Evolutionary conservation across 2,888 invertebrate genomes (phyloP), one percentile per base, ranked within the genome.

Genomic region (Platypus cylindrus): DNA sequence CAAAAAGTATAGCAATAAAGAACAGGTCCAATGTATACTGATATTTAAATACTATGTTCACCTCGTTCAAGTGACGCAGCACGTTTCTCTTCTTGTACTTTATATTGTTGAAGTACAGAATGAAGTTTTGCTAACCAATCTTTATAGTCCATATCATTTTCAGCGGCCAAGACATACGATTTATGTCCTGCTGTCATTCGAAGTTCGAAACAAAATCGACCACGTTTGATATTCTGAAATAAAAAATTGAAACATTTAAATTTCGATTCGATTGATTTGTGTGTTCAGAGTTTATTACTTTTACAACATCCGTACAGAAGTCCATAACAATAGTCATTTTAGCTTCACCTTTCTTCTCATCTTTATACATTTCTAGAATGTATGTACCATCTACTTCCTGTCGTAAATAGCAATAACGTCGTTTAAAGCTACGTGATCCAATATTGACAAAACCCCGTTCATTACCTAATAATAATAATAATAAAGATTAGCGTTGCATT

Each of bases 291-390:
- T 16, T 16, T 15, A 13, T 28, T 62, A 82, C 83, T 68, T 79
- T 78, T 37, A 83, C 74, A 50, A 91, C 86, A 59, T 89, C 87
- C 2, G 81, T 81, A 56, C 90, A 91, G 64, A 89, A 86, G 60
- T 93, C 91, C 79, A 93, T 82, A 45, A 87, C 89, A 56, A 93
- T 84, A 20, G 89, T 83, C 46, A 86, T 78, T 65, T 91, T 91
- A 1, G 86, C 82, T 52, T 93, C 91, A 16, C 77, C 77, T 63
- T 86, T 89, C 57, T 83, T 82, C 42, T 91, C 90, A 62, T 93
- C 93, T 65, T 93, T 93, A 60, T 86, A 86, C 48, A 93, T 73
- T 63, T 91, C 90, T 33, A 93, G 68, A 52, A 87, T 83, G 53
- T 89, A 90, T 1, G 89, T 86, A 28, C 86, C 87, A 58, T 91